Base-by-base conservation (phyloP, 2,797 vertebrate species). In the Eupleurogrammus muticus region DNA sequence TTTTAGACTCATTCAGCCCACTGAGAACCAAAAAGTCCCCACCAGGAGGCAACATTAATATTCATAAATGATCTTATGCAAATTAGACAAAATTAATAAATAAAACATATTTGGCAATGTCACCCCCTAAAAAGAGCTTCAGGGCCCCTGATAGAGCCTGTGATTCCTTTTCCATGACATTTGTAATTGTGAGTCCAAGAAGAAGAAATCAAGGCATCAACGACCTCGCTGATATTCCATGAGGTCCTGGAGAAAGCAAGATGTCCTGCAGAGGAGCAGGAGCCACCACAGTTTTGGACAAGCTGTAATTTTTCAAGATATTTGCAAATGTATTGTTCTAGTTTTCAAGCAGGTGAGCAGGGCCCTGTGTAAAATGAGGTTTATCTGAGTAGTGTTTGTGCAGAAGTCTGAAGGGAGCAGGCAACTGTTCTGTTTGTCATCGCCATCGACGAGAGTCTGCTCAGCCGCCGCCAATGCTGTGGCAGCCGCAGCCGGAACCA, bases 101-200 rank as follows among this genome's bases (percentile, higher is more conserved):
- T 82, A 90, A 84, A 72, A 76, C 57, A 80, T 63, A 85, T 90
- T 90, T 86, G 80, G 76, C 86, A 92, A 88, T 77, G 82, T 87
- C 81, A 87, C 67, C 73, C 53, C 55, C 42, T 56, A 77, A 88
- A 83, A 87, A 67, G 62, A 77, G 77, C 86, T 82, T 59, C 44
- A 51, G 75, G 81, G 81, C 85, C 88, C 77, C 67, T 66, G 62
- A 80, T 75, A 75, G 89, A 89, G 76, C 72, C 59, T 81, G 84
- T 77, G 66, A 92, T 94, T 94, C 93, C 91, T 94, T 91, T 95
- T 95, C 87, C 89, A 44, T 94, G 90, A 84, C 92, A 87, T 93
- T 92, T 93, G 92, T 94, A 95, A 95, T 95, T 95, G 93, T 94
- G 94, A 93, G 90, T 93, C 87, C 92, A 87, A 86, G 17, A 61